Conservation (phyloP, 2,113 vertebrate species). For the Anoura caudifer region DNA sequence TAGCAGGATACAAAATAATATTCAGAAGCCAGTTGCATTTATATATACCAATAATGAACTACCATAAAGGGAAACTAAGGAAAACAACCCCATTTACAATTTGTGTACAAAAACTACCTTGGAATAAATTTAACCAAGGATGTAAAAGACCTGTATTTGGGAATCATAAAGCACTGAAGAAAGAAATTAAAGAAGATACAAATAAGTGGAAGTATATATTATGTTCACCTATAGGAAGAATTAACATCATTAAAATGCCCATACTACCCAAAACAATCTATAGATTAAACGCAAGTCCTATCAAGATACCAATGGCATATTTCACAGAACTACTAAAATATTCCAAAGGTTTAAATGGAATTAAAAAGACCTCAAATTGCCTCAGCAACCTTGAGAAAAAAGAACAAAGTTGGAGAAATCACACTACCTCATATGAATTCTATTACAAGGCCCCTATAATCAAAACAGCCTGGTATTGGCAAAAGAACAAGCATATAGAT, state of each 20-base stretch:
- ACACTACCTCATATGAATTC: background rate
- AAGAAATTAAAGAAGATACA: background rate
- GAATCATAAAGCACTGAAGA: background rate
- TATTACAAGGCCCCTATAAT: background rate
- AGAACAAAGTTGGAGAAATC: background rate
- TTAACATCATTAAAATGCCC: background rate
- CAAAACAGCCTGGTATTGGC: background rate
- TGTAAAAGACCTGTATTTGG: background rate
- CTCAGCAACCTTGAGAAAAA: background rate
- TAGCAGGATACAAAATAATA: background rate
- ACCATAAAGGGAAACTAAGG: background rate
- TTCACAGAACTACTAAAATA: background rate
- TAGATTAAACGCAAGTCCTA: background rate
- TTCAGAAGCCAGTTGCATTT: background rate
- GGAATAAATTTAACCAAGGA: background rate
- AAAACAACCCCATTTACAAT: background rate
- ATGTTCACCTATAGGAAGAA: background rate
- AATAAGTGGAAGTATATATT: background rate
- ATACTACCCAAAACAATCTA: background rate
- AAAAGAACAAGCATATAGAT: too few relatives aligned
- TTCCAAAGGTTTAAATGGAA: background rate
- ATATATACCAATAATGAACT: background rate
- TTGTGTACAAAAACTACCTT: background rate
- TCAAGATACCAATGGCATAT: background rate
- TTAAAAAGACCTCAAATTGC: background rate